Evolutionary conservation across 2,888 invertebrate genomes (phyloP).

Genomic region (Ophioninae sp.): DNA sequence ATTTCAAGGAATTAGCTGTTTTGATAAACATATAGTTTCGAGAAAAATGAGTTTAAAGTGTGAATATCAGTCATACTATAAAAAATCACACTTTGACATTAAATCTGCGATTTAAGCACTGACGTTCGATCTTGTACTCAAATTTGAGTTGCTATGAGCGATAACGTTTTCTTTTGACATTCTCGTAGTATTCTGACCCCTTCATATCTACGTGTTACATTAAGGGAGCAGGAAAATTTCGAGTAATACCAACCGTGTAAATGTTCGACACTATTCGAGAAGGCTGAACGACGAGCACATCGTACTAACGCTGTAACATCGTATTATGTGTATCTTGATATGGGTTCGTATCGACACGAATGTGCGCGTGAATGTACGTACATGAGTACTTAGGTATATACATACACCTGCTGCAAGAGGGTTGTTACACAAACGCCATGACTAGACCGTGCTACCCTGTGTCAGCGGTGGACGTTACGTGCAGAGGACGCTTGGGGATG

Average conservation of each 20-base stretch:
- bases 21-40: too few species aligned
- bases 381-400: conserved; percentile 21
- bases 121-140: too few species aligned
- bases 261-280: conserved; percentile 29
- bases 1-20: too few species aligned
- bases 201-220: not conserved
- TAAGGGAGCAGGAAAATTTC: not conserved
- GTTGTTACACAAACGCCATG: conserved; percentile 65
- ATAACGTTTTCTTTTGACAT: too few species aligned
- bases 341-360: not conserved
- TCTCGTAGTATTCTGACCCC: too few species aligned
- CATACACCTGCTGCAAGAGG: conserved; percentile 57
- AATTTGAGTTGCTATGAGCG: too few species aligned
- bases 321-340: conserved; percentile 2
- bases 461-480: conserved; percentile 69
- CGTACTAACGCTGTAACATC: conserved; percentile 3
- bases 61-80: too few species aligned
- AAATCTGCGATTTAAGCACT: too few species aligned
- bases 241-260: conserved; percentile 46
- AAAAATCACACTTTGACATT: too few species aligned
- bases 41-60: too few species aligned
- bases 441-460: conserved; percentile 69
- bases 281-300: conserved; percentile 12
- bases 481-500: conserved; percentile 40
- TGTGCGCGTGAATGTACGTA: not conserved